Evolutionary conservation across 2,797 vertebrate species (phyloP).

Genomic region (Enteromius argenteus): DNA sequence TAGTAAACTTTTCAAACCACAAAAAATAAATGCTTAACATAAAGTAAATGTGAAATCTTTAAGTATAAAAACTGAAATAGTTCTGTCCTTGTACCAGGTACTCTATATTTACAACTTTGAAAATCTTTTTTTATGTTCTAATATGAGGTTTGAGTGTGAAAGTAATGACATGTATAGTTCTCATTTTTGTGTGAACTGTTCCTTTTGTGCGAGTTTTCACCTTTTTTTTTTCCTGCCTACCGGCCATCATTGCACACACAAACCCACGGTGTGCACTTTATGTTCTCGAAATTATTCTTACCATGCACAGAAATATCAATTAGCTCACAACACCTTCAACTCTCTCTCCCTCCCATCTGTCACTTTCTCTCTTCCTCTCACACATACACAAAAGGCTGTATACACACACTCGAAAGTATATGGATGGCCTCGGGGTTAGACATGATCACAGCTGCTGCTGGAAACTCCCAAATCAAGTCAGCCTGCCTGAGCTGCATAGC

Average conservation of each 20-base stretch:
- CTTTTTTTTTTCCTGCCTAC: background rate
- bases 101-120: background rate
- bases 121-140: background rate
- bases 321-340: constrained; percentile 20
- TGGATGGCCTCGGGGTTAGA: constrained; percentile 23
- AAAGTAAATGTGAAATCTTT: background rate
- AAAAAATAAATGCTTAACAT: background rate
- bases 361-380: constrained; percentile 18
- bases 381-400: constrained; percentile 22
- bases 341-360: constrained; percentile 21
- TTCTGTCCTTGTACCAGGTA: background rate
- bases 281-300: constrained; percentile 2
- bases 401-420: constrained; percentile 33
- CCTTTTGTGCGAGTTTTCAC: background rate
- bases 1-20: background rate
- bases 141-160: background rate
- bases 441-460: constrained; percentile 49
- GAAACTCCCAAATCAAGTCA: constrained; percentile 44
- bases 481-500: constrained; percentile 24
- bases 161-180: background rate
- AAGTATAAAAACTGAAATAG: background rate
- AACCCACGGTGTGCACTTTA: background rate
- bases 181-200: background rate
- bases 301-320: constrained; percentile 37
- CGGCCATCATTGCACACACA: background rate